Percentiles rank a stretch among this genome's conserved stretches.
These are phyloP conservation scores for Ammodramus savannarum DNA, from an alignment of 2,113 vertebrate species.

Conservation along the genomic window DNA sequence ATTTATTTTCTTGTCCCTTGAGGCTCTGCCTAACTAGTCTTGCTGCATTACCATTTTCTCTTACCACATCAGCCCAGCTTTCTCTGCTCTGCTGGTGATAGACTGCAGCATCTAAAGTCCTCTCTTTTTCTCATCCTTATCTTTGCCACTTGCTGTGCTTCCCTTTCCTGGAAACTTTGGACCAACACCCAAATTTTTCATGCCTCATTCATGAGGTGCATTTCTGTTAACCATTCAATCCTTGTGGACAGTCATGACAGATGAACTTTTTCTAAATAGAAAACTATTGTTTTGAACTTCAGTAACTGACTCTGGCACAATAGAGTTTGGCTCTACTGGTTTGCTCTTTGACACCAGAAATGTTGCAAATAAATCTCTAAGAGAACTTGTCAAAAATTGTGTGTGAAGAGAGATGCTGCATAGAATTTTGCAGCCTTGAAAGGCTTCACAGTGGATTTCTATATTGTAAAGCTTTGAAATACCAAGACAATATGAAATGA, in stretches of 20 bases:
- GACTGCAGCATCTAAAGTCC: background rate
- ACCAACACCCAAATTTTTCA: conserved; percentile 5
- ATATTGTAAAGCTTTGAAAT: background rate
- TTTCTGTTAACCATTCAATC: background rate
- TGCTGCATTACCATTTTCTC: background rate
- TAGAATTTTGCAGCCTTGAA: background rate
- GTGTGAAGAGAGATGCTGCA: background rate
- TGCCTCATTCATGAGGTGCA: background rate
- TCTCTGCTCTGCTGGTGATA: background rate
- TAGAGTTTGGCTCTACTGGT: background rate
- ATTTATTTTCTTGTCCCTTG: background rate
- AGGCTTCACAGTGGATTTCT: background rate
- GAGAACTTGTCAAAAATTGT: background rate
- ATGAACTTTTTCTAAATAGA: background rate
- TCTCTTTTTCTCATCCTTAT: background rate
- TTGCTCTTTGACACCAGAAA: background rate
- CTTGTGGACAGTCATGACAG: background rate
- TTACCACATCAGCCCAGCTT: background rate
- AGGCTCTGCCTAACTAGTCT: background rate
- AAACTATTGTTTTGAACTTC: background rate
- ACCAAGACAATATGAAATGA: background rate
- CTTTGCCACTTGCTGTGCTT: conserved; percentile 16
- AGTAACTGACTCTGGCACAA: background rate
- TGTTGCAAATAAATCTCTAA: background rate
- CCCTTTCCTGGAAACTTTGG: conserved; percentile 11